Base-by-base conservation (phyloP, 1,140 invertebrate species). In the Drosophila neocordata region DNA sequence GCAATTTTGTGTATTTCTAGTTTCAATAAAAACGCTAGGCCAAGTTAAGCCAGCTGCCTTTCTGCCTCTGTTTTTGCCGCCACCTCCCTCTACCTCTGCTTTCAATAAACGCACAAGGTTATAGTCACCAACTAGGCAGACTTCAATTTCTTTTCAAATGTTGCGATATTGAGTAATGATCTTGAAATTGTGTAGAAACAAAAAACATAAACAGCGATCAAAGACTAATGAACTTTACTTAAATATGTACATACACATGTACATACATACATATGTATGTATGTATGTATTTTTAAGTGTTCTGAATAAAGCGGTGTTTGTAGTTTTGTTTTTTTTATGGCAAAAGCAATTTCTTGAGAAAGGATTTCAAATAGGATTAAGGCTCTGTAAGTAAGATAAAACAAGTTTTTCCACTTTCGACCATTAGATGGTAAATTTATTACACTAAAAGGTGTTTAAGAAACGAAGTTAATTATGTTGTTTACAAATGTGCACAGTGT, bases 221-320 rank as follows among this genome's bases (percentile, higher is more conserved):
- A 48, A 48, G 15, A 48, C 11, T 48, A 48, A 48, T 48, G 41
- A 48, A 48, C 41, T 48, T 20, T 13, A 18, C n/a, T 18, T n/a
- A 34, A 34, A 34, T 34, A 34, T 9, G 31, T 34, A 34, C 64
- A 78, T 13, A 41, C 13, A 13, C 6, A 41, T 83, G 59, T 72
- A 73, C 56, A 60, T 56, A 67, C 37, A 6, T 48, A 65, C 56
- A 64, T 68, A 35, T 44, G 31, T 51, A 52, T 22, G 24, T 18
- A 56, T 41, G 38, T 15, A 44, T 37, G 35, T 34, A 34, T 7
- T 24, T 24, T 2, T 24, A 24, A 24, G 24, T 31, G 27, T 31
- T 31, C 27, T 31, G 7, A 31, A 31, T 31, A 31, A 31, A 31
- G 6, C 1, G 24, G 4, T 1, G 24, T 1, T 24, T 24, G 4